phyloP scores from a whole-genome alignment of 2,113 vertebrate species.

The Ginglymostoma cirratum region DNA sequence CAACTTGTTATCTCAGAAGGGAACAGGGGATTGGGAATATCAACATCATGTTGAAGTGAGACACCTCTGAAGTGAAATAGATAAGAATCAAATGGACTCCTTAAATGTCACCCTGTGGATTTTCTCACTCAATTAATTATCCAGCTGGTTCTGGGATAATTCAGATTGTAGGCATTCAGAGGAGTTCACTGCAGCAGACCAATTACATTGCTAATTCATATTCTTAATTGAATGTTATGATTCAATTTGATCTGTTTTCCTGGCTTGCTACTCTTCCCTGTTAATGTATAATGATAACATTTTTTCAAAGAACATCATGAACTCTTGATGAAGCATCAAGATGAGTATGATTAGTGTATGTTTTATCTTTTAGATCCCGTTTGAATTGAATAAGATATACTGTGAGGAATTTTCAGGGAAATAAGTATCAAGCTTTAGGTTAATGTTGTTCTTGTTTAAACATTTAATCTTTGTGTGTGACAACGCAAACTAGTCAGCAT shows the following conservation, averaged over 20 bases:
- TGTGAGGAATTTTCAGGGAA: neutral
- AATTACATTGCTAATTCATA: neutral
- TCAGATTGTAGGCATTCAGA: neutral
- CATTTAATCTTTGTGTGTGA: fast-evolving
- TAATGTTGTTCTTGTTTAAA: constrained; percentile 18
- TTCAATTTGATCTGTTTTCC: neutral
- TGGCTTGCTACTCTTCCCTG: neutral
- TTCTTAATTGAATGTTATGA: neutral
- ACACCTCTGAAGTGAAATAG: neutral
- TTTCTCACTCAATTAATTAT: neutral
- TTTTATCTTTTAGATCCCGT: neutral
- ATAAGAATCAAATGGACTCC: neutral
- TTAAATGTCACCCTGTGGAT: neutral
- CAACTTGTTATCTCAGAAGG: too few species aligned
- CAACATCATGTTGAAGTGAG: neutral
- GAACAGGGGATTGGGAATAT: neutral
- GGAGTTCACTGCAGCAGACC: neutral
- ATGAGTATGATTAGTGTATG: neutral
- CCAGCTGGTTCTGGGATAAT: neutral
- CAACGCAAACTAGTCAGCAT: neutral
- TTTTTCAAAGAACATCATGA: neutral
- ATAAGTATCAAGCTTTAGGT: neutral
- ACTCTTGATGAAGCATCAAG: neutral
- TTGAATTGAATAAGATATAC: neutral
- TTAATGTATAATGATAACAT: neutral